Conservation (phyloP, 1,140 invertebrate genomes). For the Potamilus streckersoni region DNA sequence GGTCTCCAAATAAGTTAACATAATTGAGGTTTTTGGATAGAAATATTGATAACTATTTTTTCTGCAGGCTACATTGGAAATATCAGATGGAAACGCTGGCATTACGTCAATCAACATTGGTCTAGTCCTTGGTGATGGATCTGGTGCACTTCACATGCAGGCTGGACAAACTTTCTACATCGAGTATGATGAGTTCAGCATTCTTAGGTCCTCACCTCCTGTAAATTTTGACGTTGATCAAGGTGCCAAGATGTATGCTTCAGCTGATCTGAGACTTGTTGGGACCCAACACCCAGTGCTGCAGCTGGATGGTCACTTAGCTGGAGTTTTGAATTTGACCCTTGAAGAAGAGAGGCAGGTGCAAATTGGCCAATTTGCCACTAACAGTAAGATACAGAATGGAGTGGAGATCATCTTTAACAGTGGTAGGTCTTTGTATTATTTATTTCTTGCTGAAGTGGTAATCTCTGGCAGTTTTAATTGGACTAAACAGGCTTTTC, state of each 20-base stretch:
- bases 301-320: conserved; percentile 40
- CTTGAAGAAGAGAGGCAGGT: conserved; percentile 38
- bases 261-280: conserved; percentile 46
- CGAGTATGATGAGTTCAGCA: conserved; percentile 38
- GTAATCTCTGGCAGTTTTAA: background rate
- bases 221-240: conserved; percentile 47
- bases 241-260: conserved; percentile 40
- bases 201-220: conserved; percentile 44
- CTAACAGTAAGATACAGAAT: conserved; percentile 40
- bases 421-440: conserved; percentile 16
- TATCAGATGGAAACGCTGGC: conserved; percentile 25
- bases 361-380: conserved; percentile 38
- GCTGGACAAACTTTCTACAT: conserved; percentile 42
- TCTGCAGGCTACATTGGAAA: conserved; percentile 45
- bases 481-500: background rate
- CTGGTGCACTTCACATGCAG: conserved; percentile 43
- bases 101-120: conserved; percentile 38
- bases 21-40: background rate
- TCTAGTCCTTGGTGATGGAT: conserved; percentile 47
- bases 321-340: conserved; percentile 53
- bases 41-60: background rate
- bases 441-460: background rate
- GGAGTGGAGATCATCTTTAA: conserved; percentile 23
- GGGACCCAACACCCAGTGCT: conserved; percentile 35
- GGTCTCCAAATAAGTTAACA: no score